Evolutionary conservation across 2,113 vertebrate genomes (phyloP).

Genomic region (Lasiurus cinereus): DNA sequence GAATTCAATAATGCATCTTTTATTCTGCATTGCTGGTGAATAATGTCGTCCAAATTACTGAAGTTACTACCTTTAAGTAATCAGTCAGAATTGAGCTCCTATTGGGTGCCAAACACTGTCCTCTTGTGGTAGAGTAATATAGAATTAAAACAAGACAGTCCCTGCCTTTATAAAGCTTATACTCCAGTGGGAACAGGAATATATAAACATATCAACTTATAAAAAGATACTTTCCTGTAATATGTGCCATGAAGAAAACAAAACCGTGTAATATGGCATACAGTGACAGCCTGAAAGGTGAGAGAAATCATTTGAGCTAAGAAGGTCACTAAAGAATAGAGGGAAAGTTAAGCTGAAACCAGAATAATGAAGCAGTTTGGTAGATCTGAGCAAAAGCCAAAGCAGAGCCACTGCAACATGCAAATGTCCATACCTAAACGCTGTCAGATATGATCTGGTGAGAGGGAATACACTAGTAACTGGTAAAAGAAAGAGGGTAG

Average conservation of each 20-base stretch:
- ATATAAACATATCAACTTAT: not conserved
- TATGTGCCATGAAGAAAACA: conserved; percentile 11
- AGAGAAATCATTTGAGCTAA: not conserved
- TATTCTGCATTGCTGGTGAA: not conserved
- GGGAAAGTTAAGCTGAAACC: not conserved
- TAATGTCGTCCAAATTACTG: not conserved
- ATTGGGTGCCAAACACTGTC: not conserved
- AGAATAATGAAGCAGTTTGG: not conserved
- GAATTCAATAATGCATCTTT: not conserved
- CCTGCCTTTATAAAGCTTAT: not conserved
- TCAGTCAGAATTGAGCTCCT: not conserved
- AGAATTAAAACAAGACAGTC: not conserved
- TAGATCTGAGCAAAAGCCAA: not conserved
- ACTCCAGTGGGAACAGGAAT: not conserved
- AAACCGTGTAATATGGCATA: not conserved
- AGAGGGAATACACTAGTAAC: not conserved
- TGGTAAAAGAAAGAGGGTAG: not conserved
- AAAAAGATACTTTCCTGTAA: not conserved
- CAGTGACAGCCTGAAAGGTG: not conserved
- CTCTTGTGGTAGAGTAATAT: not conserved
- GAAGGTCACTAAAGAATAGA: not conserved
- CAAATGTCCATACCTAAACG: not conserved
- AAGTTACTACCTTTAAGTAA: not conserved
- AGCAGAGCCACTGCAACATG: not conserved
- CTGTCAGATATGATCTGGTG: not conserved